Base-by-base conservation (phyloP, 2,113 vertebrate species). In the Tor tambroides region DNA sequence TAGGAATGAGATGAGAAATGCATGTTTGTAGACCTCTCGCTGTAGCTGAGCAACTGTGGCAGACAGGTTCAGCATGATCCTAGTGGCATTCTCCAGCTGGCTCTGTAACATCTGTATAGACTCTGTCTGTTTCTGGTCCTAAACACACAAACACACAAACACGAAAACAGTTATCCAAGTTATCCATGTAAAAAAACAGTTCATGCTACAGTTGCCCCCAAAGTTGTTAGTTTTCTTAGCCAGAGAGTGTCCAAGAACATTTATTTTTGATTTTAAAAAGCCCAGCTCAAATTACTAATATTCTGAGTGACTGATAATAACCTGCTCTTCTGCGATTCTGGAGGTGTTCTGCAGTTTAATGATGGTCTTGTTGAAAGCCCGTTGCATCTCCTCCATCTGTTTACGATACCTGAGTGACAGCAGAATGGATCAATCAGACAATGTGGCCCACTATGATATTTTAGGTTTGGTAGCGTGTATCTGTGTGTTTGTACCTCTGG, bases 331-430 rank as follows among this genome's bases (percentile, higher is more conserved):
- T 74, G 98, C 98, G 26, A 99, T 97, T 93, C 96, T 95, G 87
- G 98, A 99, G 67, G 97, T 99, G 94, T 99, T 99, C 92, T 99
- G 98, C 92, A 99, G 96, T 87, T 99, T 99, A 92, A 98, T 96
- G 94, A 99, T 97, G 89, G 98, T 99, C 93, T 98, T 99, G 92
- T 99, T 99, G 90, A 99, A 99, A 30, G 98, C 98, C 90, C 96
- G 96, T 91, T 99, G 98, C 98, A 99, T 99, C 95, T 99, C 98
- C 90, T 99, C 98, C 98, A 99, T 99, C 94, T 99, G 98, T 92
- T 99, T 99, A 82, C 98, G 96, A 88, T 99, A 99, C 89, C 98
- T 99, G 88, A 49, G 71, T 12, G 59, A 87, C 63, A 90, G 90
- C 85, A 75, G 61, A 38, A 46, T 5, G 54, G 17, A 38, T 38